Conservation (phyloP, 2,797 vertebrate species). For the Cirrhinus mrigala region DNA sequence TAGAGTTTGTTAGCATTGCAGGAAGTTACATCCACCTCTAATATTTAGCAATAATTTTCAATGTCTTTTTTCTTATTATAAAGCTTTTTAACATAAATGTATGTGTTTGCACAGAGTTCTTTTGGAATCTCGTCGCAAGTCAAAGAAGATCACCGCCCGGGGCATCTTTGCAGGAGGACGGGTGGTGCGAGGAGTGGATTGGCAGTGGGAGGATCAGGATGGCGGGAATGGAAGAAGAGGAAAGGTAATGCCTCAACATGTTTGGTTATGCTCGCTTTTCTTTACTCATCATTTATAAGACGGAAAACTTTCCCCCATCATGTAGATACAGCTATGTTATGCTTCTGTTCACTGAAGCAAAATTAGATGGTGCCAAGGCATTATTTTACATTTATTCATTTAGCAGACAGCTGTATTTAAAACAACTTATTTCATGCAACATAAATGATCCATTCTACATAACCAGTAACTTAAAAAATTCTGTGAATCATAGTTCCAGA, state of each 20-base stretch:
- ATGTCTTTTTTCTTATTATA: neutral
- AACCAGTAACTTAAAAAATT: neutral
- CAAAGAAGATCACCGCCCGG: slow-evolving; percentile 98
- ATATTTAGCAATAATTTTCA: neutral
- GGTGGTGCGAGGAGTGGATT: slow-evolving; percentile 97
- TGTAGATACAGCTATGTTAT: neutral
- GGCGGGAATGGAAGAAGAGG: slow-evolving; percentile 97
- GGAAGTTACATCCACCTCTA: neutral
- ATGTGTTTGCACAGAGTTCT: slow-evolving; percentile 84
- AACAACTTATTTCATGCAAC: neutral
- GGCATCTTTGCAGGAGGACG: slow-evolving; percentile 97
- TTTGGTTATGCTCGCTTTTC: neutral
- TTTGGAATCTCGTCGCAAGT: slow-evolving; percentile 97
- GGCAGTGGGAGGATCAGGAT: slow-evolving; percentile 99
- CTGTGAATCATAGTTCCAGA: neutral
- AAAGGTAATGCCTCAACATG: slow-evolving; percentile 82
- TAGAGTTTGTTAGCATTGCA: neutral
- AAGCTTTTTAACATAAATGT: neutral
- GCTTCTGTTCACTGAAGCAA: neutral
- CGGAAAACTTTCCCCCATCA: neutral
- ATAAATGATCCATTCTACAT: neutral
- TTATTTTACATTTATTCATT: neutral
- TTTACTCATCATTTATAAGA: neutral
- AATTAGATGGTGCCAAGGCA: neutral
- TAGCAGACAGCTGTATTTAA: neutral